Conservation (phyloP, 2,113 vertebrate species). For the Noturus placidus region DNA sequence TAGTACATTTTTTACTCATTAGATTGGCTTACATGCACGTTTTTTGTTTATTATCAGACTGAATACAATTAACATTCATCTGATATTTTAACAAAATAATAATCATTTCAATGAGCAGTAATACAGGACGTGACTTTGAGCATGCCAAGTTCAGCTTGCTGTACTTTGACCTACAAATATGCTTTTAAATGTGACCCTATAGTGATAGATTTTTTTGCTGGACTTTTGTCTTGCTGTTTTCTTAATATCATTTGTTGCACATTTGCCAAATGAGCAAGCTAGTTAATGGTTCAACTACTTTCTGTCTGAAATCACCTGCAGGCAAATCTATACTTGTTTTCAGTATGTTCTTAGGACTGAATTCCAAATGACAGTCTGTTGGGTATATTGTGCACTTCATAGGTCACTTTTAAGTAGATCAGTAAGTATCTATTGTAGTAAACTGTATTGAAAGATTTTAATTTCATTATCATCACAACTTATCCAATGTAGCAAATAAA, state of each 20-base stretch:
- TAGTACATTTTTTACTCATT: not conserved
- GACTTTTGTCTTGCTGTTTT: not conserved
- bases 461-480: not conserved
- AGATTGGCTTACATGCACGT: not conserved
- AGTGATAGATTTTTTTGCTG: not conserved
- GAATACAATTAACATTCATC: not conserved
- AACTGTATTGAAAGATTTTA: not conserved
- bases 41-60: not conserved
- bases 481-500: not conserved
- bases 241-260: not conserved
- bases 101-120: not conserved
- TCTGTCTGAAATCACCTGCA: not conserved
- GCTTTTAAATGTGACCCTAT: not conserved
- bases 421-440: not conserved
- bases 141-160: not conserved
- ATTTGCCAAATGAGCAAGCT: not conserved
- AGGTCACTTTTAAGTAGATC: not conserved
- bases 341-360: not conserved
- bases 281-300: not conserved
- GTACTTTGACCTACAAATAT: not conserved
- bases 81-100: not conserved
- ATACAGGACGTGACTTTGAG: not conserved
- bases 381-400: not conserved
- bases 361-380: not conserved
- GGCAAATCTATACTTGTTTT: not conserved